These are phyloP conservation scores for Epinotia demarniana DNA, from an alignment of 2,888 invertebrate species.

Conservation along the genomic window DNA sequence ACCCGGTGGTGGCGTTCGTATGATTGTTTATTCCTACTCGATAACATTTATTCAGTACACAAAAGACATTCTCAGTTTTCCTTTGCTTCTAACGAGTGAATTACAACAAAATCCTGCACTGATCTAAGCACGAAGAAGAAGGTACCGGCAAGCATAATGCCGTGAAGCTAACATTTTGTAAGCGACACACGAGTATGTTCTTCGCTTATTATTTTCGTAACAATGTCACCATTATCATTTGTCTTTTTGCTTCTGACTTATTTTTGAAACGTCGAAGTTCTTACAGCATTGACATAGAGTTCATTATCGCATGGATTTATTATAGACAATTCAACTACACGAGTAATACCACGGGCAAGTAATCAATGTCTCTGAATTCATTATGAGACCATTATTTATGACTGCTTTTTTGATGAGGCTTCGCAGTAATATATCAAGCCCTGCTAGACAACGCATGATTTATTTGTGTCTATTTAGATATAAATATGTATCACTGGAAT, in stretches of 20 bases:
- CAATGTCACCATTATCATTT: slow-evolving; percentile 27
- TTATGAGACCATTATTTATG: background rate
- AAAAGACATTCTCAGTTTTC: background rate
- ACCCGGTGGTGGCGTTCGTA: too few relatives aligned
- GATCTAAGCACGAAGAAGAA: slow-evolving; percentile 11
- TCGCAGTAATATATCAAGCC: background rate
- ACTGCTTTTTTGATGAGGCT: background rate
- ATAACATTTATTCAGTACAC: too few relatives aligned
- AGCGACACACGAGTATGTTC: slow-evolving; percentile 29
- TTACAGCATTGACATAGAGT: background rate
- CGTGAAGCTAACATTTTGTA: slow-evolving; percentile 20
- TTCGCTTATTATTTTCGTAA: slow-evolving; percentile 32
- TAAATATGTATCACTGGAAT: background rate
- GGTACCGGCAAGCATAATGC: slow-evolving; percentile 6
- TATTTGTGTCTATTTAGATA: background rate
- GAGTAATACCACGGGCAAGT: background rate
- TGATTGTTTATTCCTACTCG: too few relatives aligned
- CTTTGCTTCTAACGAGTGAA: background rate
- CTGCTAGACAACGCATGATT: background rate
- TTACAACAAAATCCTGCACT: background rate
- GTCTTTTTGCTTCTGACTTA: slow-evolving; percentile 1
- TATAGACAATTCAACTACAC: background rate
- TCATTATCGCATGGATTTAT: background rate
- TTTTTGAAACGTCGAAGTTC: background rate
- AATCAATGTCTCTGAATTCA: slow-evolving; percentile 9